Base-by-base conservation (phyloP, 2,888 invertebrate species). In the Diploptera punctata region DNA sequence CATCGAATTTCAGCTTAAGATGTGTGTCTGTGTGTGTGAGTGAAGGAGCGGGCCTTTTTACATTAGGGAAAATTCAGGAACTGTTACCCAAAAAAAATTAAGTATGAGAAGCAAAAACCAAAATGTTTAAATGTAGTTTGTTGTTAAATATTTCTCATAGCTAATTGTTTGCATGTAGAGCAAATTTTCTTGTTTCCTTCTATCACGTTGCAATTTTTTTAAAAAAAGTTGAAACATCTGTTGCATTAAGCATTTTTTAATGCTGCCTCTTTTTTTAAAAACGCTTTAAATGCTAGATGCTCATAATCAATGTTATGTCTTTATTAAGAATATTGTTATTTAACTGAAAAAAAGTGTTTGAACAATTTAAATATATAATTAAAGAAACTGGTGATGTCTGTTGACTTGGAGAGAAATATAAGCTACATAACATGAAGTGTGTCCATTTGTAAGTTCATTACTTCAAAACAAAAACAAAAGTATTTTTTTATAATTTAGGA, bases 271-370 rank as follows among this genome's bases (percentile, higher is more conserved):
- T 70, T 33, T 57, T 49, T 68, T 68, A 18, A 47, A 38, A 70
- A 62, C 24, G 61, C 61, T 62, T 70, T 70, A 68, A 68, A 70
- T 52, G 49, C 70, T 70, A 70, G 70, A 49, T 70, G 62, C 49
- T 70, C 38, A 62, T 70, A 60, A 38, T 70, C 31, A 65, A 38
- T 70, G 70, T 70, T 70, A 62, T 62, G 60, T 65, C 70, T 47
- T 49, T 70, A 49, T 52, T 62, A 47, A 31, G 38, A 62, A 62
- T n/a, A n/a, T 44, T 47, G 65, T 65, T 65, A 47, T 65, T 47
- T 44, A 65, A 65, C 26, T 44, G 47, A 62, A 33, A 65, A 13
- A 29, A 47, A 65, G 26, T 65, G 38, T 65, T 65, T 47, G 38
- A 44, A 65, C 21, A n/a, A 47, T 65, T 62, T 19, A 62, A 43